Conservation (phyloP, 2,888 invertebrate species). For the Hyles lineata region DNA sequence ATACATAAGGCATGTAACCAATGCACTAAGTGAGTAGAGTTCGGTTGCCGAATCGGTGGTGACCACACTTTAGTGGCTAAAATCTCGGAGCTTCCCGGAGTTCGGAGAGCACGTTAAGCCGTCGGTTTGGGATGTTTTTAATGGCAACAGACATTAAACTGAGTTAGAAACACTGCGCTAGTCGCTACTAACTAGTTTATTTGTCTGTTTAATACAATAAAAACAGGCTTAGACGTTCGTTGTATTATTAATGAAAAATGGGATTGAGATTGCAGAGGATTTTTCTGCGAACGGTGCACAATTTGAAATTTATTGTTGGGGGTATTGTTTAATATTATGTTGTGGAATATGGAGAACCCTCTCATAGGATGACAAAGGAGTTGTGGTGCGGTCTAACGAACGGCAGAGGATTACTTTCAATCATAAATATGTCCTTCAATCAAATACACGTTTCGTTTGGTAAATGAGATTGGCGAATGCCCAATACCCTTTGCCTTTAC, state of each 20-base stretch:
- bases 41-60: conserved; percentile 1
- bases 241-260: background rate
- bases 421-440: too few relatives aligned
- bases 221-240: background rate
- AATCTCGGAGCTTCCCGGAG: background rate
- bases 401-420: too few relatives aligned
- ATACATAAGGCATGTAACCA: conserved; percentile 5
- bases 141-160: conserved; percentile 13
- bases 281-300: too few relatives aligned
- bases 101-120: conserved; percentile 12
- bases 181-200: background rate
- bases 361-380: too few relatives aligned
- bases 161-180: background rate
- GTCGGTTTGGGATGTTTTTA: conserved; percentile 17
- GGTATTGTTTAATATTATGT: too few relatives aligned
- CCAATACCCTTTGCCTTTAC: too few relatives aligned
- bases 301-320: too few relatives aligned
- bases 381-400: too few relatives aligned
- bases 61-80: conserved; percentile 19
- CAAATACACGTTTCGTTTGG: too few relatives aligned
- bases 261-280: too few relatives aligned
- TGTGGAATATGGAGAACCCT: too few relatives aligned
- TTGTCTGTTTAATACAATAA: background rate
- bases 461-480: too few relatives aligned
- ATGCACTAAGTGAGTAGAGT: conserved; percentile 11